Conservation (phyloP, 2,113 vertebrate genomes). For the Lutjanus erythropterus region DNA sequence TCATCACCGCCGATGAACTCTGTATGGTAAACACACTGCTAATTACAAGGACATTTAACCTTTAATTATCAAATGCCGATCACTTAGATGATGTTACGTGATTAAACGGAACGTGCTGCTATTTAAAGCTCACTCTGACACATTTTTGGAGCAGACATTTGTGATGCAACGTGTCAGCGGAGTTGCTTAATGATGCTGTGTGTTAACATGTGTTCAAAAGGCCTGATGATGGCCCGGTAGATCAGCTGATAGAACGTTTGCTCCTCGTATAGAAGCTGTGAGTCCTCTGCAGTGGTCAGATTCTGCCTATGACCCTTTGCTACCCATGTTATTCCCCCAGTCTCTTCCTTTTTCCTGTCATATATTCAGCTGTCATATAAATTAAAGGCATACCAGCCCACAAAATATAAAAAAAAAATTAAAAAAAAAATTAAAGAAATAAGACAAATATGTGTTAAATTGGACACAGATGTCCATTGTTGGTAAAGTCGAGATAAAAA, state of each 20-base stretch:
- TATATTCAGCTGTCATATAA: too few species aligned
- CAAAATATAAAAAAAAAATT: too few species aligned
- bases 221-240: too few species aligned
- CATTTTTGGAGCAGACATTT: neutral
- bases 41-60: neutral
- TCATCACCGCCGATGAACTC: neutral
- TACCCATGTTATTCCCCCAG: too few species aligned
- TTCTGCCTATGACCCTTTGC: too few species aligned
- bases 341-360: too few species aligned
- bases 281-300: too few species aligned
- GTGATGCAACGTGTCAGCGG: neutral
- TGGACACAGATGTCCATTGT: neutral
- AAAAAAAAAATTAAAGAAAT: too few species aligned
- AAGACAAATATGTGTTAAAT: neutral
- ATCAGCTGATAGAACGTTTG: too few species aligned
- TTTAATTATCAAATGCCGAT: neutral
- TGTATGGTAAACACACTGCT: neutral
- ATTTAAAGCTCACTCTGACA: neutral
- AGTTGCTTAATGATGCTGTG: neutral
- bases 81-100: neutral
- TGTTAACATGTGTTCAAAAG: neutral
- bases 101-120: neutral
- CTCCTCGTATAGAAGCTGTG: too few species aligned
- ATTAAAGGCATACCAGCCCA: too few species aligned
- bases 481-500: neutral